phyloP scores from a whole-genome alignment of 23 tunicate genomes.

The Ascidia mentula region DNA sequence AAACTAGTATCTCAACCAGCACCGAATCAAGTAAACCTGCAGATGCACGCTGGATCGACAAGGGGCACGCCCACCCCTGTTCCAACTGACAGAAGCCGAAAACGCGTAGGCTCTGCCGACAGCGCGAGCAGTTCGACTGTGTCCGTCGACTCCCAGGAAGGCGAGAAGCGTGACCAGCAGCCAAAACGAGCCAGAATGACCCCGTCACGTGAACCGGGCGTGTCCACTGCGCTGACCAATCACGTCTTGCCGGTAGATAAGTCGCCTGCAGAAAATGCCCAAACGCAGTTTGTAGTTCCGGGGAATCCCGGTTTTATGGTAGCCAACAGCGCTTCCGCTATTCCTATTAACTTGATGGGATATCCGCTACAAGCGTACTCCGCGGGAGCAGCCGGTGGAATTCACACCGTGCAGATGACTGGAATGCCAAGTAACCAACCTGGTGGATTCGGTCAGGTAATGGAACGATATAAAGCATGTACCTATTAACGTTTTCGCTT shows the following conservation, averaged over 20 bases:
- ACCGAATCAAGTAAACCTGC: neutral
- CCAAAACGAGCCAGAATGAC: conserved; percentile 1
- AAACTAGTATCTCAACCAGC: neutral
- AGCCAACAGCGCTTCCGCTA: neutral
- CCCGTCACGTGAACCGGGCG: neutral
- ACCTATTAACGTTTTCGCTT: too few relatives aligned
- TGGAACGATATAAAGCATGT: too few relatives aligned
- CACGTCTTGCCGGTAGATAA: neutral
- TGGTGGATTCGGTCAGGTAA: neutral
- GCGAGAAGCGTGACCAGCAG: neutral
- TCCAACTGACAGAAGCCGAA: conserved; percentile 1
- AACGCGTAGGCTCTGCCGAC: conserved; percentile 18
- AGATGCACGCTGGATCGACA: neutral
- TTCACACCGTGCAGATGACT: neutral
- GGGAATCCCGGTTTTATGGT: neutral
- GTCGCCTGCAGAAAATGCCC: neutral
- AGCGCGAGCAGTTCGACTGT: conserved; percentile 45
- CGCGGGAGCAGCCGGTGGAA: neutral
- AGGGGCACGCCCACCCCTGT: conserved; percentile 13
- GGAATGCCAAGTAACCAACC: neutral
- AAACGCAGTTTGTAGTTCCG: neutral
- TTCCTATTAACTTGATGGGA: neutral
- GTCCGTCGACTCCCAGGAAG: conserved; percentile 34
- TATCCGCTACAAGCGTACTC: neutral
- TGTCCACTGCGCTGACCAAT: neutral